Base-by-base conservation (phyloP, 1,140 invertebrate species). In the Acromyrmex charruanus region DNA sequence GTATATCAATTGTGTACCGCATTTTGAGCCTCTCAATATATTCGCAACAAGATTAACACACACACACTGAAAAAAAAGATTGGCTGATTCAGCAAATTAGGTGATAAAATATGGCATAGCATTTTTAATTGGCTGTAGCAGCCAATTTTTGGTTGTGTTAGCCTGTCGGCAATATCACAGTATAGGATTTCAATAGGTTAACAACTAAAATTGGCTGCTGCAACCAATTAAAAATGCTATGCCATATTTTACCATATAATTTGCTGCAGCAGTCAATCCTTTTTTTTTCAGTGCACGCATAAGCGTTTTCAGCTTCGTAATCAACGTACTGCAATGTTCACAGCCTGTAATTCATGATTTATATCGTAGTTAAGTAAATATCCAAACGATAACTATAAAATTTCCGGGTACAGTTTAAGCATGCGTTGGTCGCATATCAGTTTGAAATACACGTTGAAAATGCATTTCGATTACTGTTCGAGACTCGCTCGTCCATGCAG, bases 1-100 rank as follows among this genome's bases (percentile, higher is more conserved):
- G 9, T 18, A 21, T 7, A 25, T 12, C 3, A 49, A 44, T 68
- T 16, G 51, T 59, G 35, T 44, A 59, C 74, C 28, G 21, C 18
- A n/a, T 55, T 49, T 81, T 68, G 31, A 80, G 28, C 21, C n/a
- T n/a, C 39, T 66, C 68, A 86, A 80, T 86, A 71, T 49, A 85
- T 51, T 89, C 44, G 75, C 18, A 86, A 88, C 72, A 77, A 55
- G 53, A 88, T 88, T 79, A 86, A 61, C 28, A 31, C 28, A 31
- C 28, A 31, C 28, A 31, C 2, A 31, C 28, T 25, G 3, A 6
- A 35, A 35, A 35, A 35, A 6, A 35, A 35, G 31, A 35, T 35
- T 35, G 5, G 0, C 31, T 35, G 31, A 6, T 31, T 3, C 3
- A 6, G 31, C 31, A 35, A 35, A 35, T 35, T 35, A 35, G 31